Base-by-base conservation (phyloP, 2,888 invertebrate genomes). In the Thyatira batis region DNA sequence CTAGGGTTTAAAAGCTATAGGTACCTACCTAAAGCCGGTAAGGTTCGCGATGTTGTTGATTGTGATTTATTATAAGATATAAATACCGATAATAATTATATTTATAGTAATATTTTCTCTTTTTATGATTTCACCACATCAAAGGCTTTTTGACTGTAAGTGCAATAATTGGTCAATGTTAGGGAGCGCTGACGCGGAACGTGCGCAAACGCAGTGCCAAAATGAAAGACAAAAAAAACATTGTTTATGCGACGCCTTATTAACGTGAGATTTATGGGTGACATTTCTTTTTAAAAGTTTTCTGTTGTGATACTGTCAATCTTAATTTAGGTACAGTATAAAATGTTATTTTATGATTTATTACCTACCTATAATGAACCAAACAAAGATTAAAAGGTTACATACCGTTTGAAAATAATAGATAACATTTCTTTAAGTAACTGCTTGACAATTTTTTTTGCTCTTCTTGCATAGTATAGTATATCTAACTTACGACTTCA, bases 161-260 rank as follows among this genome's bases (percentile, higher is more conserved):
- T 76, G 79, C 80, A 82, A 75, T 79, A 78, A 78, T 81, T 80
- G 76, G 79, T 71, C 73, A 79, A 75, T 75, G 70, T 78, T 71
- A 76, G 74, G 73, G 77, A 68, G 72, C 71, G 78, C 67, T 76
- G 73, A 69, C 69, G 76, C 78, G 66, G 73, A 70, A 55, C 60
- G 48, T 55, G 65, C 62, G 62, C 62, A 63, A 61, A 64, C 67
- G 63, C 80, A 75, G 74, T 82, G 88, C 85, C 86, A 88, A 88
- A 84, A 76, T 76, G 69, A 78, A 86, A 82, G 76, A 67, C 77
- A 76, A 70, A 76, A 74, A 78, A 75, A 73, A 76, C 79, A 84
- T 81, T 82, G 83, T 87, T 83, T 82, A 82, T 83, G 78, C 73
- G 78, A 82, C 76, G 73, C 76, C 86, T 85, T 87, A 84, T 88